phyloP scores from a whole-genome alignment of 2,888 invertebrate species.

The Euproctis similis region DNA sequence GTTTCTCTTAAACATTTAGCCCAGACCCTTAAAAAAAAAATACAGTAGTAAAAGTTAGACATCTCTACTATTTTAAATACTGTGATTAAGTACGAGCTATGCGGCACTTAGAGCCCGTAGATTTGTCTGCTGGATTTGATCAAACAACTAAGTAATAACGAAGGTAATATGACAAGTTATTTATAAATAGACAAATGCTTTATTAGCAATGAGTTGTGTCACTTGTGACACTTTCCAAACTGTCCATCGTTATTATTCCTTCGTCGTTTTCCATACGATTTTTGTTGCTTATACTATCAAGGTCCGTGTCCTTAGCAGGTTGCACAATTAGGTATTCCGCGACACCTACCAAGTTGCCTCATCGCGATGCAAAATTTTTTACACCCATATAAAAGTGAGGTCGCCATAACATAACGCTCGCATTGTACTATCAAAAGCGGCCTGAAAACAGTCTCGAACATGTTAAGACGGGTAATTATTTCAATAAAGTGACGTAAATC shows the following conservation, averaged over 20 bases:
- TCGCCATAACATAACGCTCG: constrained; percentile 59
- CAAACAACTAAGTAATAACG: too few species aligned
- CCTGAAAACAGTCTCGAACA: constrained; percentile 42
- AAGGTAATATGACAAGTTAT: too few species aligned
- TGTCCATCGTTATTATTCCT: constrained; percentile 65
- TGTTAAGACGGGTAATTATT: constrained; percentile 50
- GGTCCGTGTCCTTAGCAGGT: constrained; percentile 69
- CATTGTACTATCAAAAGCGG: constrained; percentile 61
- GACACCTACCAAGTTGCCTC: constrained; percentile 63
- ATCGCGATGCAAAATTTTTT: constrained; percentile 72
- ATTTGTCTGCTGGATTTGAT: too few species aligned
- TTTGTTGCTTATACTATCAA: constrained; percentile 72
- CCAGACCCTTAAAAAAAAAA: too few species aligned
- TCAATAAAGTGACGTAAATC: too few species aligned
- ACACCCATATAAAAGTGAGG: constrained; percentile 73
- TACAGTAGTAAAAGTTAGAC: too few species aligned
- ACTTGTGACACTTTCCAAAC: constrained; percentile 54
- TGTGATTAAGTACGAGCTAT: too few species aligned
- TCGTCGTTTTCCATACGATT: constrained; percentile 67
- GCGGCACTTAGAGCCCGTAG: too few species aligned
- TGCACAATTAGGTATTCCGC: constrained; percentile 69
- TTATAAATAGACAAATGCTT: constrained; percentile 34
- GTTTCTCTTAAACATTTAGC: too few species aligned
- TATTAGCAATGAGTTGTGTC: constrained; percentile 26
- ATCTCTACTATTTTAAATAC: too few species aligned